A percentile compares a stretch with the other conserved stretches of the same genome.
Evolutionary conservation across 2,797 vertebrate species (phyloP).

Genomic region (Lacerta agilis): DNA sequence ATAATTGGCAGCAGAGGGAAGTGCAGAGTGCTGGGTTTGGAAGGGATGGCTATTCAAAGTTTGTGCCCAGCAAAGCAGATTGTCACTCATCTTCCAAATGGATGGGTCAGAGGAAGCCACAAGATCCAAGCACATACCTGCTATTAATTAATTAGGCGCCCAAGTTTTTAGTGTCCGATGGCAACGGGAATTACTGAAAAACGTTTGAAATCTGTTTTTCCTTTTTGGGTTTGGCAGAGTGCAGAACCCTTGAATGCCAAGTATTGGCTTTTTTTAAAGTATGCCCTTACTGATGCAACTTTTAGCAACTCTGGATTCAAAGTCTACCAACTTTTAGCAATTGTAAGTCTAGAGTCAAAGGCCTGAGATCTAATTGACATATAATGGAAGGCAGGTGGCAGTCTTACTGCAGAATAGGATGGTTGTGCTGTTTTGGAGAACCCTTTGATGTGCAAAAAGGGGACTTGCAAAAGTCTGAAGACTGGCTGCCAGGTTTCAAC

Average conservation of each 20-base stretch:
- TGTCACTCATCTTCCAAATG: neutral
- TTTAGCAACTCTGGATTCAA: no score
- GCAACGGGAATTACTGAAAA: neutral
- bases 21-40: neutral
- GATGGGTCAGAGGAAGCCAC: slow-evolving; percentile 2
- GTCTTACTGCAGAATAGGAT: neutral
- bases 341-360: neutral
- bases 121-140: neutral
- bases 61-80: neutral
- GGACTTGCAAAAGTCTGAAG: neutral
- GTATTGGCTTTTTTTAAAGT: neutral
- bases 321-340: neutral
- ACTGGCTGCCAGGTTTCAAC: neutral
- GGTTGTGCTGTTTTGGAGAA: neutral
- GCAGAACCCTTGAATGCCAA: neutral
- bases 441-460: neutral
- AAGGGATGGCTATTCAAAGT: neutral
- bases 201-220: neutral
- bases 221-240: neutral
- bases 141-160: neutral
- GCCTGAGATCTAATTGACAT: neutral
- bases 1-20: neutral
- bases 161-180: slow-evolving; percentile 7
- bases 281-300: neutral
- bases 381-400: neutral